phyloP scores from a whole-genome alignment of 2,888 invertebrate genomes.

The Sturmia bella region DNA sequence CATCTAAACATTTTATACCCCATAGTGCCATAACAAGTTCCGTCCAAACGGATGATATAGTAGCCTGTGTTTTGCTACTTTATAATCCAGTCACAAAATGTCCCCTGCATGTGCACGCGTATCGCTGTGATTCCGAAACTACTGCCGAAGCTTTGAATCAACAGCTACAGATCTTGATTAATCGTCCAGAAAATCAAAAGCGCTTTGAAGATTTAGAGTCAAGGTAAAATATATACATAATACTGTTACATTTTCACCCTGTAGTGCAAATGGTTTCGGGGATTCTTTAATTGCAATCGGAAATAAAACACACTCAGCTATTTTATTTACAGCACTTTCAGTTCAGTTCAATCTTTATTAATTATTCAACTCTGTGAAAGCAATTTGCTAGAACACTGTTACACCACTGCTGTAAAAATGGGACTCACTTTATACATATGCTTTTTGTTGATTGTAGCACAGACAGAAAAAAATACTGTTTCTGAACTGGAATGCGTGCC shows the following conservation, averaged over 20 bases:
- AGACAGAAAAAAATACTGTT: no score
- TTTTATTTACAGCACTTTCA: no score
- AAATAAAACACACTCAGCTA: no score
- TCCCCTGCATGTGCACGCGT: conserved; percentile 97
- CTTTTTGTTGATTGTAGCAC: no score
- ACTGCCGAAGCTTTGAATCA: conserved; percentile 94
- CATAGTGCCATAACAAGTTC: conserved; percentile 96
- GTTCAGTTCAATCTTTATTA: no score
- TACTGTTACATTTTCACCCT: background rate
- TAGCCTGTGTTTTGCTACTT: conserved; percentile 94
- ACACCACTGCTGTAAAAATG: no score
- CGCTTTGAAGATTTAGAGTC: conserved; percentile 91
- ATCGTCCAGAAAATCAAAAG: conserved; percentile 92
- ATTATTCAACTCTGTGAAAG: no score
- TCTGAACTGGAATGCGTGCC: no score
- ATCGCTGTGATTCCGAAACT: conserved; percentile 95
- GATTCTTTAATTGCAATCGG: no score
- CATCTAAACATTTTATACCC: conserved; percentile 96
- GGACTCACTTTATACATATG: no score
- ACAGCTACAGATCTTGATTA: conserved; percentile 91
- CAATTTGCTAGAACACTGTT: no score
- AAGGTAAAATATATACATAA: conserved; percentile 77
- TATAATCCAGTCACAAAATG: conserved; percentile 97
- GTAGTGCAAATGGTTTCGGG: background rate
- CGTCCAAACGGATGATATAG: conserved; percentile 94